Evolutionary conservation across 2,888 invertebrate species (phyloP).

Genomic region (Lysandra bellargus): DNA sequence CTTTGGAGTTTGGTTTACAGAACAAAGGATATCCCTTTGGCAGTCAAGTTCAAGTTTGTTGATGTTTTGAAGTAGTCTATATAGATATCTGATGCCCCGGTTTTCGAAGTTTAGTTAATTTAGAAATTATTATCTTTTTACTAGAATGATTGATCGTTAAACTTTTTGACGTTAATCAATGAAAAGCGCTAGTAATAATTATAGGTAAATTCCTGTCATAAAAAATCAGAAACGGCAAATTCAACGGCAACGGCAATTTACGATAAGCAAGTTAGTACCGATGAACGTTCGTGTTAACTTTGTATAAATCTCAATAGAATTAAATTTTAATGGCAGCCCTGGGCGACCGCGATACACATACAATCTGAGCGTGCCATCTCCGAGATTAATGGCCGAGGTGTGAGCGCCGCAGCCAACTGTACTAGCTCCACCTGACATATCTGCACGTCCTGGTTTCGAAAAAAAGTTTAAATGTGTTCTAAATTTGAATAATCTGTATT

Average conservation of each 20-base stretch:
- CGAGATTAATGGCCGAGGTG: constrained; percentile 47
- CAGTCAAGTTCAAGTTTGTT: neutral
- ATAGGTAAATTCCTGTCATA: no score
- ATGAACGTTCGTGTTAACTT: neutral
- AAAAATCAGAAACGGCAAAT: no score
- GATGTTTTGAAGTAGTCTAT: neutral
- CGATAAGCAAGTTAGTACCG: neutral
- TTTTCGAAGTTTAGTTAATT: no score
- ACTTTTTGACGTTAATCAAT: no score
- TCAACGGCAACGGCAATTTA: no score
- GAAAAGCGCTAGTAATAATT: no score
- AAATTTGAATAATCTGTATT: neutral
- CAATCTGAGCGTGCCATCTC: constrained; percentile 48
- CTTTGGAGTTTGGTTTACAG: neutral
- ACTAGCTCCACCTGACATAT: constrained; percentile 5
- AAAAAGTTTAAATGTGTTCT: neutral
- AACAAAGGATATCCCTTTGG: neutral
- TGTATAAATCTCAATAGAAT: neutral
- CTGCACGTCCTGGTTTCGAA: constrained; percentile 10
- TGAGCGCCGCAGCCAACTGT: constrained; percentile 39
- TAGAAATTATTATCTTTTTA: no score
- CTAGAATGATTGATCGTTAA: no score
- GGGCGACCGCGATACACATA: constrained; percentile 46
- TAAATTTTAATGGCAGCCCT: neutral
- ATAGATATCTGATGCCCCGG: no score